Percentiles rank a stretch among this genome's conserved stretches.
These are phyloP conservation scores for Crocodylus rhombifer DNA, from an alignment of 2,797 vertebrate genomes.

Conservation along the genomic window DNA sequence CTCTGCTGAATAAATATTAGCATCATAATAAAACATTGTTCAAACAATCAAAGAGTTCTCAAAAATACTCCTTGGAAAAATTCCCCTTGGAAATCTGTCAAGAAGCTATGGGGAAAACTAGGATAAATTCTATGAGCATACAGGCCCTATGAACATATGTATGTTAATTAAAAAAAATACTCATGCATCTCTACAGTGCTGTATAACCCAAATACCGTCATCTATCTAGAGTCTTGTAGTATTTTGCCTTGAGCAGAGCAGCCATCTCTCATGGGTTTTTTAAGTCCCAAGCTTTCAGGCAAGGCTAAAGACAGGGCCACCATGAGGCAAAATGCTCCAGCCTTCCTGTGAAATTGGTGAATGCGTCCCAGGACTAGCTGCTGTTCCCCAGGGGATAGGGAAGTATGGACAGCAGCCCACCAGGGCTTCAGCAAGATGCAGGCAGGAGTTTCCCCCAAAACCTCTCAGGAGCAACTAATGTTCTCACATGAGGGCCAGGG, in stretches of 20 bases:
- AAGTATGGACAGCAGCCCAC: too few relatives aligned
- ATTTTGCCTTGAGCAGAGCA: background rate
- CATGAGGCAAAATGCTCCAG: too few relatives aligned
- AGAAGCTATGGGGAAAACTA: background rate
- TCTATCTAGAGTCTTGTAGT: background rate
- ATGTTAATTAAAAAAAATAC: constrained; percentile 5
- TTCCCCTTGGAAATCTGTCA: background rate
- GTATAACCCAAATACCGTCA: constrained; percentile 5
- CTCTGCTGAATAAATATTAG: background rate
- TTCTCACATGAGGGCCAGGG: too few relatives aligned
- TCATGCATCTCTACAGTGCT: background rate
- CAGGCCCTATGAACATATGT: background rate
- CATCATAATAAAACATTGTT: background rate
- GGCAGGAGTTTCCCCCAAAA: too few relatives aligned
- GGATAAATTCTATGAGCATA: background rate
- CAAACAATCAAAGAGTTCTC: background rate
- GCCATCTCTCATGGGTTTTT: constrained; percentile 20
- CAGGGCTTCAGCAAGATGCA: too few relatives aligned
- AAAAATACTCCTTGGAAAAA: background rate
- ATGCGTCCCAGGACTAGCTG: too few relatives aligned
- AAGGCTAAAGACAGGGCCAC: background rate
- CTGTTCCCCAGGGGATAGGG: too few relatives aligned
- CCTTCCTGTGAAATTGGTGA: too few relatives aligned
- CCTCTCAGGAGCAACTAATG: too few relatives aligned
- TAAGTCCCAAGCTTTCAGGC: constrained; percentile 34